A percentile compares a stretch with the other conserved stretches of the same genome.
Evolutionary conservation across 2,797 vertebrate genomes (phyloP).

Genomic region (Tenualosa ilisha): DNA sequence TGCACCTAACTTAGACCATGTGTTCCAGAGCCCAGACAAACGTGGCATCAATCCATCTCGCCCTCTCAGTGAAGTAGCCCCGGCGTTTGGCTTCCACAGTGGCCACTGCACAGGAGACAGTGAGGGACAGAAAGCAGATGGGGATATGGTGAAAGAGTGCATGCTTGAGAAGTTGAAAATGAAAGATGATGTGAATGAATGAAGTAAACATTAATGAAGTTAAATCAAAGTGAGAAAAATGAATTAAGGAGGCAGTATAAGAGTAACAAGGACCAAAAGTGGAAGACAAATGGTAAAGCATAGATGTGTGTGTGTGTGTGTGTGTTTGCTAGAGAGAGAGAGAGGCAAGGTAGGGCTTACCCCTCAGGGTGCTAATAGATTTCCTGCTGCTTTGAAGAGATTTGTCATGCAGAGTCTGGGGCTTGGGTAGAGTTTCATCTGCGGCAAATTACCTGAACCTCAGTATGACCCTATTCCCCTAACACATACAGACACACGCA

Average conservation of each 20-base stretch:
- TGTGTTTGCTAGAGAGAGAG: slow-evolving; percentile 26
- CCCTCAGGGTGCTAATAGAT: slow-evolving; percentile 63
- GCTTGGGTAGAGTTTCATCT: slow-evolving; percentile 58
- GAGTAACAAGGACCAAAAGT: neutral
- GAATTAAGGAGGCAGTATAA: neutral
- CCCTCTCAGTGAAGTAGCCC: slow-evolving; percentile 31
- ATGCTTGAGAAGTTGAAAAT: neutral
- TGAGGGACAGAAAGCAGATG: neutral
- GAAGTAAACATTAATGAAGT: neutral
- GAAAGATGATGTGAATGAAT: neutral
- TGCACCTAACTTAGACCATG: slow-evolving; percentile 40
- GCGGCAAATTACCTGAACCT: slow-evolving; percentile 62
- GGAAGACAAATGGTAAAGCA: neutral
- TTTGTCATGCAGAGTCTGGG: slow-evolving; percentile 57
- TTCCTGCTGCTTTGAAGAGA: slow-evolving; percentile 63
- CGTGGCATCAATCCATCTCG: slow-evolving; percentile 42
- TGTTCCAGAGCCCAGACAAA: slow-evolving; percentile 43
- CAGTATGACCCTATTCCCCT: slow-evolving; percentile 42
- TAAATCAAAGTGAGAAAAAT: neutral
- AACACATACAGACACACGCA: slow-evolving; percentile 23
- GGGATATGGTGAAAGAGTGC: neutral
- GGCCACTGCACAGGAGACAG: neutral
- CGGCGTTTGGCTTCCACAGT: slow-evolving; percentile 29
- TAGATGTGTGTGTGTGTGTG: slow-evolving; percentile 36
- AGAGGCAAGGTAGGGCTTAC: slow-evolving; percentile 30